Percentiles rank a stretch among this genome's conserved stretches.
Evolutionary conservation across 1,140 invertebrate species (phyloP).

Genomic region (Heterodera schachtii): DNA sequence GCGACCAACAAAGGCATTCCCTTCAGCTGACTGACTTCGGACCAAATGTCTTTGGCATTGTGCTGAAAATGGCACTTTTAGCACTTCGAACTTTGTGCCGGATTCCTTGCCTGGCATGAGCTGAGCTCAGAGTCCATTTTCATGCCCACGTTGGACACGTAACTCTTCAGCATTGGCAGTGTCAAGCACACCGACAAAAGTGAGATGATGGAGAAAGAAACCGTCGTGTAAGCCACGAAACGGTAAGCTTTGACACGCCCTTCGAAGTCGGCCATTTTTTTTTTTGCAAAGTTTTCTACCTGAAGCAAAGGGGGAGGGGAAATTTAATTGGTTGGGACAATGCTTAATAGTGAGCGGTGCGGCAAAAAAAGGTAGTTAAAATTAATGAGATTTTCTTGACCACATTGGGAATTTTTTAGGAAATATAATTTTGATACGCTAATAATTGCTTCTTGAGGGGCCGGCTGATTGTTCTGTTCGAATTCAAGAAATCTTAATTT

Average conservation of each 20-base stretch:
- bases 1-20: conserved; percentile 54
- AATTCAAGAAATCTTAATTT: no score
- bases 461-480: no score
- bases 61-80: conserved; percentile 44
- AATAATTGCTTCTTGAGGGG: no score
- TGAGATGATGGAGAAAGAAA: conserved; percentile 54
- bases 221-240: conserved; percentile 49
- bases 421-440: no score
- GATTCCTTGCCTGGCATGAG: conserved; percentile 56
- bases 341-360: no score
- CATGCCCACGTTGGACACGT: conserved; percentile 58
- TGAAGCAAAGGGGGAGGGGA: background rate
- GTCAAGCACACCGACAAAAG: conserved; percentile 56
- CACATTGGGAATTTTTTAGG: no score
- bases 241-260: conserved; percentile 49
- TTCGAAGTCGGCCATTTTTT: background rate
- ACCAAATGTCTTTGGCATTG: conserved; percentile 64
- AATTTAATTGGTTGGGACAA: background rate
- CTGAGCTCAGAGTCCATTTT: conserved; percentile 59
- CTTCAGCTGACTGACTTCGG: conserved; percentile 62
- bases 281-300: background rate
- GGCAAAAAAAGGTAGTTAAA: no score
- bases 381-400: no score
- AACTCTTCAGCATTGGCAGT: conserved; percentile 63
- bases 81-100: background rate